Percentiles rank a stretch among this genome's conserved stretches.
These are phyloP conservation scores for Drosophila cognata DNA, from an alignment of 2,888 invertebrate species.

Conservation along the genomic window DNA sequence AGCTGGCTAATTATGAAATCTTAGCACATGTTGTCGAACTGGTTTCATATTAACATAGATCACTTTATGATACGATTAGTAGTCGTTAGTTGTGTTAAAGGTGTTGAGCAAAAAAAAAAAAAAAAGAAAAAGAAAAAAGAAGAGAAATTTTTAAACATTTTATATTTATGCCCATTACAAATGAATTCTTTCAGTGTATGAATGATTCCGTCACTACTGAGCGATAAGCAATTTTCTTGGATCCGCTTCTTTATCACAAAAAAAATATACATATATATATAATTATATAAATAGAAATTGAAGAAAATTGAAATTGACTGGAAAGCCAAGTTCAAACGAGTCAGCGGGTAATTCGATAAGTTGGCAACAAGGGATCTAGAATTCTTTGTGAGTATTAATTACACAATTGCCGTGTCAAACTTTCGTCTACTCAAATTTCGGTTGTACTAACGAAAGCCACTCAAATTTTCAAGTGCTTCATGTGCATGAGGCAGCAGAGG, in stretches of 20 bases:
- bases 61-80: not conserved
- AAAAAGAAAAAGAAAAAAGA: not conserved
- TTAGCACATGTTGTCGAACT: constrained; percentile 13
- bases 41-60: constrained; percentile 24
- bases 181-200: not conserved
- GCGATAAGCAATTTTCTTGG: not conserved
- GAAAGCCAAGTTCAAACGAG: not conserved
- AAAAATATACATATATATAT: not conserved
- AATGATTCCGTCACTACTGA: not conserved
- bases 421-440: not conserved
- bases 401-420: not conserved
- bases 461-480: not conserved
- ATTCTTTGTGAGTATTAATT: not conserved
- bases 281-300: not conserved
- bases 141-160: not conserved
- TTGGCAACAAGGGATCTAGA: not conserved
- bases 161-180: not conserved
- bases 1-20: constrained; percentile 21
- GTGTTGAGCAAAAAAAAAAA: not conserved
- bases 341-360: not conserved
- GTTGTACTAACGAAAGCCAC: not conserved
- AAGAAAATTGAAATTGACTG: not conserved
- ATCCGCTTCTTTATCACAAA: not conserved
- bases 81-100: not conserved
- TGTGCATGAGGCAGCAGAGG: not conserved